Percentiles rank a stretch among this genome's conserved stretches.
phyloP scores from a whole-genome alignment of 2,888 invertebrate genomes.

The Lagria hirta region DNA sequence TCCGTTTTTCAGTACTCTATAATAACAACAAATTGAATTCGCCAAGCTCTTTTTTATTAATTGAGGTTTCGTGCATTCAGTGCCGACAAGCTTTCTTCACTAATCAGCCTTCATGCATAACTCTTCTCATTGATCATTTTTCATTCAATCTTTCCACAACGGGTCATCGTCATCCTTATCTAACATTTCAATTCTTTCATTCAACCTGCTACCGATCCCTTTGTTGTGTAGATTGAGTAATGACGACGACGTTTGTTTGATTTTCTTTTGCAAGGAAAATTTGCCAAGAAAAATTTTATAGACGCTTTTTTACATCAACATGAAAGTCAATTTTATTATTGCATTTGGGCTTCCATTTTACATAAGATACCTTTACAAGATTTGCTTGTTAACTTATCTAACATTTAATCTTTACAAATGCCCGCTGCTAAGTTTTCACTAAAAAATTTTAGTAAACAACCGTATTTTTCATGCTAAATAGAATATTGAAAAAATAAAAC shows the following conservation, averaged over 20 bases:
- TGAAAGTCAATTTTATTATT: too few relatives aligned
- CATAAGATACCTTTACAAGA: too few relatives aligned
- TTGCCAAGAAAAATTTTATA: too few relatives aligned
- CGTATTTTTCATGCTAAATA: too few relatives aligned
- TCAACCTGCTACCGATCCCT: constrained; percentile 22
- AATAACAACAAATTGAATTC: constrained; percentile 19
- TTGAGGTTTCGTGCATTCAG: constrained; percentile 18
- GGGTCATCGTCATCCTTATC: constrained; percentile 17
- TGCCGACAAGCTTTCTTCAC: constrained; percentile 7
- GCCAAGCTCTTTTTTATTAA: constrained; percentile 19
- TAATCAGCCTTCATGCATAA: constrained; percentile 23
- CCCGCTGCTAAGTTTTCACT: too few relatives aligned
- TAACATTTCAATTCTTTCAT: constrained; percentile 26
- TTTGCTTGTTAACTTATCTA: too few relatives aligned
- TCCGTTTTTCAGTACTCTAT: constrained; percentile 17
- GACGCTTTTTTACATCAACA: too few relatives aligned
- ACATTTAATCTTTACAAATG: too few relatives aligned
- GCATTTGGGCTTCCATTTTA: too few relatives aligned
- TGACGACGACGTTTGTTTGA: constrained; percentile 22
- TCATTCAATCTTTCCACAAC: constrained; percentile 20
- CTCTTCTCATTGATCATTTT: constrained; percentile 22
- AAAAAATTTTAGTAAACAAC: too few relatives aligned
- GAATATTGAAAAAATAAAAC: too few relatives aligned
- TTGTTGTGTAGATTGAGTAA: constrained; percentile 19
- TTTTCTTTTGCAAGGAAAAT: too few relatives aligned